phyloP scores from a whole-genome alignment of 2,113 vertebrate species.

The Psittacus erithacus region DNA sequence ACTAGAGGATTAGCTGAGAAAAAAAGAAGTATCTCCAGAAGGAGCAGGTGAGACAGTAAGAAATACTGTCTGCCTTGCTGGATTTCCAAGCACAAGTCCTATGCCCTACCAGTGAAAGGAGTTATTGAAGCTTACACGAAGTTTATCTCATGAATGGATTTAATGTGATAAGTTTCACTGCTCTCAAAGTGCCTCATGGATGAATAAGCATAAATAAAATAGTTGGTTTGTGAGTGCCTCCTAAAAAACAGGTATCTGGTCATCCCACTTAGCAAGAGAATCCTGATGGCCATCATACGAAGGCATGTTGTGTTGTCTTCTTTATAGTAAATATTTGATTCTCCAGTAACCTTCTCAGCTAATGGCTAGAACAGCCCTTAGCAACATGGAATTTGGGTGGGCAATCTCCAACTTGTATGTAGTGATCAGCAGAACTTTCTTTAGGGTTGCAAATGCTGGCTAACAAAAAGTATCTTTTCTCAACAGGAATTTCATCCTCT shows the following conservation, averaged over 20 bases:
- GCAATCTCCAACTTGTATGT: fast-evolving
- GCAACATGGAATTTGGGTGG: neutral
- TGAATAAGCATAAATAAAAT: neutral
- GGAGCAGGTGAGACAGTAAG: neutral
- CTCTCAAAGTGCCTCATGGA: neutral
- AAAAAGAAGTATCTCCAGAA: neutral
- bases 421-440: neutral
- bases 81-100: neutral
- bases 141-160: neutral
- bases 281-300: neutral
- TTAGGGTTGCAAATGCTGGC: neutral
- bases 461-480: slow-evolving; percentile 8
- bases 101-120: neutral
- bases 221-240: neutral
- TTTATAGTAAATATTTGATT: neutral
- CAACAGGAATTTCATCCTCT: slow-evolving; percentile 72
- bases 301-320: neutral
- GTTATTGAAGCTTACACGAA: neutral
- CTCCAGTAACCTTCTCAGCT: neutral
- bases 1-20: neutral
- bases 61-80: neutral
- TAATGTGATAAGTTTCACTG: neutral
- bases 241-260: neutral
- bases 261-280: neutral
- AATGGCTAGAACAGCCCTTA: neutral